Conservation (phyloP, 2,797 vertebrate genomes). For the Platalea minor region DNA sequence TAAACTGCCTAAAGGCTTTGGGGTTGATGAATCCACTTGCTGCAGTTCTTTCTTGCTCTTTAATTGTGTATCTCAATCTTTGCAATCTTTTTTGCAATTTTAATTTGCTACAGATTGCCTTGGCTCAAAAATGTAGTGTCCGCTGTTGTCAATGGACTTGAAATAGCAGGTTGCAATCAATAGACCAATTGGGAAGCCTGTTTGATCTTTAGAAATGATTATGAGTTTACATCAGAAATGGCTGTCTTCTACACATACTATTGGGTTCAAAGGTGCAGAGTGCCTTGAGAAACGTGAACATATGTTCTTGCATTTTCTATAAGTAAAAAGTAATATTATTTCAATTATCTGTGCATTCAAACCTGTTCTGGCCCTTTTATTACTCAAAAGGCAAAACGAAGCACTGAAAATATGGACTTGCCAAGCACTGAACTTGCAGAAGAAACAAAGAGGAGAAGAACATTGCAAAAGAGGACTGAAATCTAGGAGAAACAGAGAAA, state of each 20-base stretch:
- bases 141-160: not conserved
- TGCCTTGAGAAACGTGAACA: not conserved
- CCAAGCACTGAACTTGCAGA: not conserved
- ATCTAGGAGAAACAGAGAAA: not conserved
- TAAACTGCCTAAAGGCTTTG: not conserved
- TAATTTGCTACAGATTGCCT: not conserved
- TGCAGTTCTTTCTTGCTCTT: not conserved
- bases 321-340: not conserved
- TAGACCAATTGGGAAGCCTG: fast-evolving
- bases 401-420: not conserved
- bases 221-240: not conserved
- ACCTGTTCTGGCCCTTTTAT: not conserved
- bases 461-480: not conserved
- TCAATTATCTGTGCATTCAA: not conserved
- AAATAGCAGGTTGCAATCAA: not conserved
- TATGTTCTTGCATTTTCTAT: not conserved
- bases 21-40: not conserved
- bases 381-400: not conserved
- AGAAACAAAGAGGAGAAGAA: not conserved
- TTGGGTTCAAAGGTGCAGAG: not conserved
- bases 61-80: not conserved
- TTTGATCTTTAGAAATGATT: not conserved
- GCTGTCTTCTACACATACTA: not conserved
- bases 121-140: not conserved
- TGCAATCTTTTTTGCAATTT: not conserved